Evolutionary conservation across 2,113 vertebrate species (phyloP).

Genomic region (Irena cyanogastra): DNA sequence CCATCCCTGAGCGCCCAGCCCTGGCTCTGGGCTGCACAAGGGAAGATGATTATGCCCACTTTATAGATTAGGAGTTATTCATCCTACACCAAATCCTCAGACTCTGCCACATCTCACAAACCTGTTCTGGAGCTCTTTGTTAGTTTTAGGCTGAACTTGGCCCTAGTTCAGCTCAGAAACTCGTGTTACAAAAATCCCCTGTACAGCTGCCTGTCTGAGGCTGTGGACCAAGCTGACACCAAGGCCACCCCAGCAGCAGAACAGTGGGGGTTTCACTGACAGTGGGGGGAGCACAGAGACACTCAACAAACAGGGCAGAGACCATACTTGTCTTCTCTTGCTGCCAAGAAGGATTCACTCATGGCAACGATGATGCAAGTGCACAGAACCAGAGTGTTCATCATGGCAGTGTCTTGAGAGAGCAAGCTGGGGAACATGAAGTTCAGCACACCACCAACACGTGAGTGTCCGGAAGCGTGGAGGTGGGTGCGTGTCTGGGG

Average conservation of each 20-base stretch:
- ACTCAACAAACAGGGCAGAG: not conserved
- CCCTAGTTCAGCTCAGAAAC: not conserved
- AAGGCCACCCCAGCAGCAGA: not conserved
- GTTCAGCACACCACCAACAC: not conserved
- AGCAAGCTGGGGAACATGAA: not conserved
- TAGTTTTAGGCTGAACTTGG: not conserved
- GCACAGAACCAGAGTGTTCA: accelerated
- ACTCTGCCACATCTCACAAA: conserved; percentile 11
- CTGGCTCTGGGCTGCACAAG: not conserved
- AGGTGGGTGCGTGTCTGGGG: not conserved
- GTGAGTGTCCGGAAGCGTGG: not conserved
- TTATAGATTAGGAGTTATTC: conserved; percentile 36
- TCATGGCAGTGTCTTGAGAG: not conserved
- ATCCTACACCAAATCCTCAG: conserved; percentile 47
- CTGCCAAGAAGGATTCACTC: not conserved
- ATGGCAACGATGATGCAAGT: not conserved
- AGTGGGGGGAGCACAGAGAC: not conserved
- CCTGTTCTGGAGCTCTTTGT: not conserved
- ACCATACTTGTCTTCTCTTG: not conserved
- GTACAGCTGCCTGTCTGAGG: not conserved
- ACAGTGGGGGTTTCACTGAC: accelerated
- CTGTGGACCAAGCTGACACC: accelerated
- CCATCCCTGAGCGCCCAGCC: conserved; percentile 32
- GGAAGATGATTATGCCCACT: conserved; percentile 25
- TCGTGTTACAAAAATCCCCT: not conserved